Evolutionary conservation across 2,797 vertebrate species (phyloP).

Genomic region (Rhynchonycteris naso): DNA sequence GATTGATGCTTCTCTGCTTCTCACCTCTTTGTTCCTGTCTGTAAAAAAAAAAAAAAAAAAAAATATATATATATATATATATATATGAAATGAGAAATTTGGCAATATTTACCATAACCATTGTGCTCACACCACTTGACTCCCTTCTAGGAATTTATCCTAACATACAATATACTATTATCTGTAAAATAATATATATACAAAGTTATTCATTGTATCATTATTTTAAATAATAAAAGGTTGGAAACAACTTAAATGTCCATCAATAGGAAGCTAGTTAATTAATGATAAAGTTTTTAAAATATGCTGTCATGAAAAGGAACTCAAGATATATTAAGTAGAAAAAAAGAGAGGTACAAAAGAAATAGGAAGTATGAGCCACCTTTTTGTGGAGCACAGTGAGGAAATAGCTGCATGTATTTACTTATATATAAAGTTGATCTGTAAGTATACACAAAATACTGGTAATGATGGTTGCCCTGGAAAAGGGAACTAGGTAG

Average conservation of each 20-base stretch:
- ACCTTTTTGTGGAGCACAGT: not conserved
- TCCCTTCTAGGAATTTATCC: not conserved
- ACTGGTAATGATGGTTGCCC: not conserved
- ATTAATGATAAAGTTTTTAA: slow-evolving; percentile 21
- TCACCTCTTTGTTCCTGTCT: too few species aligned
- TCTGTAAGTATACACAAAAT: not conserved
- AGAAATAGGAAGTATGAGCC: not conserved
- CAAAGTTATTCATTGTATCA: not conserved
- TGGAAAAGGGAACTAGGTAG: not conserved
- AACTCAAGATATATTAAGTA: not conserved
- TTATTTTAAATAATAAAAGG: slow-evolving; percentile 21
- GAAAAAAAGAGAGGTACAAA: slow-evolving; percentile 15
- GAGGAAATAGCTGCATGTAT: not conserved
- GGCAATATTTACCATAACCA: not conserved
- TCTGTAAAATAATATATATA: not conserved
- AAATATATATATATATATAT: too few species aligned
- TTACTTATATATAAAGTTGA: not conserved
- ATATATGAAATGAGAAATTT: too few species aligned
- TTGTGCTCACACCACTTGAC: not conserved
- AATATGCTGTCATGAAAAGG: not conserved
- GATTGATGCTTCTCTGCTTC: too few species aligned
- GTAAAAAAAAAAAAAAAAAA: too few species aligned
- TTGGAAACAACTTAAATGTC: not conserved
- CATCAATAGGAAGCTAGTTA: not conserved
- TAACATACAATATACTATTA: not conserved